A percentile compares a stretch with the other conserved stretches of the same genome.
phyloP scores from a whole-genome alignment of 1,140 invertebrate genomes.

The Aradophagus sp. region DNA sequence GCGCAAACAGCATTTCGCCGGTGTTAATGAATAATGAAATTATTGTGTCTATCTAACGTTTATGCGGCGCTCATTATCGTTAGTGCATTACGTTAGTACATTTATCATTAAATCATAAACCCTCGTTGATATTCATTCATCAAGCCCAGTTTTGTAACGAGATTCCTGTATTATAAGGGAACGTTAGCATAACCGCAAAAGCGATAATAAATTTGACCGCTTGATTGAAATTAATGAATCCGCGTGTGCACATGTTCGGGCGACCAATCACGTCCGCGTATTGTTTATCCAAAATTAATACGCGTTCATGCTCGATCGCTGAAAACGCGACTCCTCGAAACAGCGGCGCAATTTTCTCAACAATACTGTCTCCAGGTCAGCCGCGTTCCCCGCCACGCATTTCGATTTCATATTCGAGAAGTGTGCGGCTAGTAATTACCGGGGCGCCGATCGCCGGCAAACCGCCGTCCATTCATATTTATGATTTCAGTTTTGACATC shows the following conservation, averaged over 20 bases:
- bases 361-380: constrained; percentile 11
- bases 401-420: too few species aligned
- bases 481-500: too few species aligned
- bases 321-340: constrained; percentile 25
- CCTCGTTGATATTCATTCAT: constrained; percentile 55
- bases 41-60: constrained; percentile 36
- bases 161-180: constrained; percentile 52
- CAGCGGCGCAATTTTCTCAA: constrained; percentile 12
- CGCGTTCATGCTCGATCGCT: constrained; percentile 31
- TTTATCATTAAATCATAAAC: constrained; percentile 54
- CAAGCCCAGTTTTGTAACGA: constrained; percentile 55
- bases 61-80: constrained; percentile 49
- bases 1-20: constrained; percentile 4
- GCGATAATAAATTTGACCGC: constrained; percentile 56
- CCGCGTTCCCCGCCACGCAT: constrained; percentile 4
- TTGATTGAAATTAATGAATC: constrained; percentile 56
- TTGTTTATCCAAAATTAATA: constrained; percentile 54
- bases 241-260: constrained; percentile 35
- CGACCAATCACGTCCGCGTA: constrained; percentile 45
- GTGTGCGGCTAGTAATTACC: too few species aligned
- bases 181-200: constrained; percentile 49
- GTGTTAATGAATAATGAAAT: constrained; percentile 36
- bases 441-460: too few species aligned
- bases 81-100: constrained; percentile 47
- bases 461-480: too few species aligned